phyloP scores from a whole-genome alignment of 2,797 vertebrate genomes.

The Coreius guichenoti region DNA sequence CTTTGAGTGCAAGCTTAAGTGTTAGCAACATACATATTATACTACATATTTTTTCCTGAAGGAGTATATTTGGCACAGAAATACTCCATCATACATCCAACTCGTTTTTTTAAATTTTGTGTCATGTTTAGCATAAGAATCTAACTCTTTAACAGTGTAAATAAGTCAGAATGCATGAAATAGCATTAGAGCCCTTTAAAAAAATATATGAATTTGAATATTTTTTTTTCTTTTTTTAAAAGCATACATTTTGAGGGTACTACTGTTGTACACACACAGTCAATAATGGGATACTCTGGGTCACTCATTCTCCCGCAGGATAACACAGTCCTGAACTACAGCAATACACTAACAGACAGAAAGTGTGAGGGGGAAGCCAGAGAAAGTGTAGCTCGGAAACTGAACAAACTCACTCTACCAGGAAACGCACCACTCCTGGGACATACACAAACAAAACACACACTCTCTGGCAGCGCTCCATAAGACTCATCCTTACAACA shows the following conservation, averaged over 20 bases:
- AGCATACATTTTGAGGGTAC: not conserved
- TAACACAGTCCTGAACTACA: conserved; percentile 6
- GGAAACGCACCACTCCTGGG: conserved; percentile 43
- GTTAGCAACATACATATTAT: not conserved
- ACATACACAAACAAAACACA: conserved; percentile 39
- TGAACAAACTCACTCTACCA: conserved; percentile 43
- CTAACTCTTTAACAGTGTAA: too few species aligned
- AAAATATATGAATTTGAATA: not conserved
- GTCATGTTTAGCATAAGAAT: too few species aligned
- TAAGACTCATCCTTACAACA: conserved; percentile 33
- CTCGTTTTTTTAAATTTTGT: too few species aligned
- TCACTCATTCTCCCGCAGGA: not conserved
- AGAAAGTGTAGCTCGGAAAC: conserved; percentile 28
- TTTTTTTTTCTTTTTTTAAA: not conserved
- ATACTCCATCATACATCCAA: too few species aligned
- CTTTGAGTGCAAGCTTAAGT: not conserved
- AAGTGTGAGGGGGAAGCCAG: not conserved
- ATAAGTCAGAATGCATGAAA: too few species aligned
- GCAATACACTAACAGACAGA: conserved; percentile 1
- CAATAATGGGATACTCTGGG: conserved; percentile 1
- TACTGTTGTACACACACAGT: not conserved
- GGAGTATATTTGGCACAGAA: too few species aligned
- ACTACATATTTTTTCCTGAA: too few species aligned
- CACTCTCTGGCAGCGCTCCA: conserved; percentile 20
- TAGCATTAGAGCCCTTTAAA: too few species aligned